Base-by-base conservation (phyloP, 2,888 invertebrate species). In the Lithophane socia region DNA sequence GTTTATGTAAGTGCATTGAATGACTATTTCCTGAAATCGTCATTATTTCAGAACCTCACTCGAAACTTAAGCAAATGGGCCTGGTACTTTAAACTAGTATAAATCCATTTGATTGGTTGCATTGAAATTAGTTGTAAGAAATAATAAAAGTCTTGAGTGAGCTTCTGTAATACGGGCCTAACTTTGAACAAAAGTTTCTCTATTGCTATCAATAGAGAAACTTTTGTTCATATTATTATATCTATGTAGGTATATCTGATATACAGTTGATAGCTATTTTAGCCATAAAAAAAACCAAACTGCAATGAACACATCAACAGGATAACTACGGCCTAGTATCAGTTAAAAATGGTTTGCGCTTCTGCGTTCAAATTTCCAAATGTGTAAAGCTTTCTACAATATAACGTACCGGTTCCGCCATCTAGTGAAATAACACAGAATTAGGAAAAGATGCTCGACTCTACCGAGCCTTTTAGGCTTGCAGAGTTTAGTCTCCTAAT, bases 341-440 rank as follows among this genome's bases (percentile, higher is more conserved):
- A 18, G 42, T 60, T 44, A 18, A 29, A 73, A 24, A 63, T 24
- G 52, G 58, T 75, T 64, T 68, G 60, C 29, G 52, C 21, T 64
- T 68, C 42, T 54, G 49, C 37, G 16, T 37, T 58, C 9, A 37
- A 67, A 54, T 66, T 21, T 18, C n/a, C n/a, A n/a, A n/a, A n/a
- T n/a, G n/a, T n/a, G n/a, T 2, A 37, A 10, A 44, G 70, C 12
- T 64, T 60, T 80, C 54, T 71, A 44, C 47, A 58, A 29, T 42
- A 47, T 63, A 21, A 37, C 47, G 47, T 52, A 83, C 79, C 58
- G 24, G 61, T 72, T 13, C 16, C 76, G 85, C 87, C 88, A 87
- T 87, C 87, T 87, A 75, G 47, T 10, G 67, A 44, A 10, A 21
- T 42, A 2, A n/a, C 21, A 16, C 1, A 44, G 47, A 71, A 56